A percentile compares a stretch with the other conserved stretches of the same genome.
phyloP scores from a whole-genome alignment of 2,888 invertebrate genomes.

The Parnassius smintheus region DNA sequence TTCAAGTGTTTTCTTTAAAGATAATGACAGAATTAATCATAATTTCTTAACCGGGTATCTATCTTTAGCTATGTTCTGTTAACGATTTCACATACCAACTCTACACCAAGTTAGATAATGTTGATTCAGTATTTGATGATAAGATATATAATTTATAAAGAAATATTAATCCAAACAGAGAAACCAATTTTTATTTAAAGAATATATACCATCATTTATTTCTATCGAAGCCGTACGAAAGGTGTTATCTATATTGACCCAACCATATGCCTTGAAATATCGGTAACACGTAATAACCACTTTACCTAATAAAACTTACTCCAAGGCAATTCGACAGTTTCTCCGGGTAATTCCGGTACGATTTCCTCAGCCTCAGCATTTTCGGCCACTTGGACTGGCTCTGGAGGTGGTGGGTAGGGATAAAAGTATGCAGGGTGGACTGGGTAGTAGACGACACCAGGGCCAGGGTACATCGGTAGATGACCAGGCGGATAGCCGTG shows the following conservation, averaged over 20 bases:
- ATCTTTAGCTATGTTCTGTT: constrained; percentile 14
- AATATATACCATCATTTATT: neutral
- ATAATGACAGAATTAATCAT: neutral
- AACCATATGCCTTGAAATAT: constrained; percentile 18
- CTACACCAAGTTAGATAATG: constrained; percentile 12
- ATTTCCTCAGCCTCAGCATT: constrained; percentile 49
- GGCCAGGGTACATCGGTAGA: constrained; percentile 49
- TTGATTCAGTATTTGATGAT: constrained; percentile 14
- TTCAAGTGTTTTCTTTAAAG: too few species aligned
- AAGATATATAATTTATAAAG: constrained; percentile 6
- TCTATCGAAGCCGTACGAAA: constrained; percentile 11
- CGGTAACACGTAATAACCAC: constrained; percentile 14
- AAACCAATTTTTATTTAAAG: neutral
- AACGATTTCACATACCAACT: constrained; percentile 6
- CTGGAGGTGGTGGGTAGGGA: constrained; percentile 51
- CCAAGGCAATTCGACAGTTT: constrained; percentile 75
- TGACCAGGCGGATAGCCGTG: constrained; percentile 40
- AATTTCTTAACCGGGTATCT: constrained; percentile 8
- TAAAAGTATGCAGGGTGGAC: constrained; percentile 72
- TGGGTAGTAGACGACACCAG: constrained; percentile 62
- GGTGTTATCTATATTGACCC: constrained; percentile 20
- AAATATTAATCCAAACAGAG: neutral
- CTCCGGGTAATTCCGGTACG: constrained; percentile 68
- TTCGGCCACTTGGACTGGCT: constrained; percentile 49
- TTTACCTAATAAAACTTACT: constrained; percentile 57